Conservation (phyloP, 2,888 invertebrate genomes). For the Anthrax anthrax region DNA sequence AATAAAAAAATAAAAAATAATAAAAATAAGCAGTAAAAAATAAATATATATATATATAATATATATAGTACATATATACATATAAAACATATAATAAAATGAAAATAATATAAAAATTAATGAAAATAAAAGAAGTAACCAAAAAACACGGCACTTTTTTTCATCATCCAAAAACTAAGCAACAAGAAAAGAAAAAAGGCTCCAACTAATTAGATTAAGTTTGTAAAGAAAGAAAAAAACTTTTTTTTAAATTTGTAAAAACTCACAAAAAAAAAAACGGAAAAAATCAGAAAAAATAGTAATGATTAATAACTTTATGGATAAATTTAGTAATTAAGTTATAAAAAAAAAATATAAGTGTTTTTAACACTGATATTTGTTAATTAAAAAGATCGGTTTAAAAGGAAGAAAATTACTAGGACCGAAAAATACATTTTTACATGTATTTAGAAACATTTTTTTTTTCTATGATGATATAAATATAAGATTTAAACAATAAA, state of each 20-base stretch:
- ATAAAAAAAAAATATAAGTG: too few species aligned
- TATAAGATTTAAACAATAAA: background rate
- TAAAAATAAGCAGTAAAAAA: background rate
- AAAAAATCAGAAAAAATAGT: conserved; percentile 4
- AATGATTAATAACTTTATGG: conserved; percentile 1
- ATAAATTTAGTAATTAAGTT: too few species aligned
- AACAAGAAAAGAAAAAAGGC: conserved; percentile 4
- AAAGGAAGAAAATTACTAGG: too few species aligned
- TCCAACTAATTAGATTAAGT: conserved; percentile 12
- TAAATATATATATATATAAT: background rate
- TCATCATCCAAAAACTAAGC: conserved; percentile 1
- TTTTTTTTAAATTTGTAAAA: too few species aligned
- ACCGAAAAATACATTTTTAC: too few species aligned
- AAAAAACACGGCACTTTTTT: background rate
- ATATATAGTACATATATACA: background rate
- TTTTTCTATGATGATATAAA: background rate
- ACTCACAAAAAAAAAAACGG: background rate
- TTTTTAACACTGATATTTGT: too few species aligned
- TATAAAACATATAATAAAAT: too few species aligned
- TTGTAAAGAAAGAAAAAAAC: conserved; percentile 7
- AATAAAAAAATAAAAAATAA: background rate
- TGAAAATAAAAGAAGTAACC: too few species aligned
- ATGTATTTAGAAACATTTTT: too few species aligned
- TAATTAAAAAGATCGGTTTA: too few species aligned
- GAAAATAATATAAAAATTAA: too few species aligned